Percentiles rank a stretch among this genome's conserved stretches.
Conservation (phyloP, 2,888 invertebrate genomes). For the Tetramorium bicarinatum region DNA sequence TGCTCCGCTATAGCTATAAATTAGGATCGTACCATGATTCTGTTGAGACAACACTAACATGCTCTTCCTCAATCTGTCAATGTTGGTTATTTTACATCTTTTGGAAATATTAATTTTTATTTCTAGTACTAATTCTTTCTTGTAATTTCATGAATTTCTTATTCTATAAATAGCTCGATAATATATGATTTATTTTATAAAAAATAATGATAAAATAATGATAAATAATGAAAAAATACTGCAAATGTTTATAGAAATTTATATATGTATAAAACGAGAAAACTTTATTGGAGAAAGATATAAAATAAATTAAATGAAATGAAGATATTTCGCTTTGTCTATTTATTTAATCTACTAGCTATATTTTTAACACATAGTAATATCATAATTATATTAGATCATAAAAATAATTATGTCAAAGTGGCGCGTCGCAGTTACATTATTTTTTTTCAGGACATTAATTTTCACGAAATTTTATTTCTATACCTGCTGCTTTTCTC, state of each 20-base stretch:
- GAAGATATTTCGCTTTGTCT: background rate
- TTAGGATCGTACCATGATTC: conserved; percentile 55
- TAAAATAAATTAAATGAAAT: background rate
- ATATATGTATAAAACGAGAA: background rate
- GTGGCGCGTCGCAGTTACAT: background rate
- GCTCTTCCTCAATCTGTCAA: background rate
- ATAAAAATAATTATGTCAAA: background rate
- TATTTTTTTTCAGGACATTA: background rate
- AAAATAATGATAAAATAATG: no score
- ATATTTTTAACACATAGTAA: conserved; percentile 13
- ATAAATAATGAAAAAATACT: no score
- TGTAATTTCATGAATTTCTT: background rate
- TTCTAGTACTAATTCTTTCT: background rate
- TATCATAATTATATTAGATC: background rate
- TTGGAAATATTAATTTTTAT: background rate
- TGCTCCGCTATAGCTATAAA: conserved; percentile 64
- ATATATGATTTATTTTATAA: background rate
- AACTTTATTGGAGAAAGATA: background rate
- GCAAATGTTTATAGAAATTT: background rate
- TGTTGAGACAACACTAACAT: conserved; percentile 17
- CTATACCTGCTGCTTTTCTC: background rate
- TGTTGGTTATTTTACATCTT: background rate
- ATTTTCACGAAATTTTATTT: background rate
- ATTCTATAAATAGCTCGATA: background rate
- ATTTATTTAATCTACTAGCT: background rate